phyloP scores from a whole-genome alignment of 2,888 invertebrate genomes.

The Camptogramma bilineatum region DNA sequence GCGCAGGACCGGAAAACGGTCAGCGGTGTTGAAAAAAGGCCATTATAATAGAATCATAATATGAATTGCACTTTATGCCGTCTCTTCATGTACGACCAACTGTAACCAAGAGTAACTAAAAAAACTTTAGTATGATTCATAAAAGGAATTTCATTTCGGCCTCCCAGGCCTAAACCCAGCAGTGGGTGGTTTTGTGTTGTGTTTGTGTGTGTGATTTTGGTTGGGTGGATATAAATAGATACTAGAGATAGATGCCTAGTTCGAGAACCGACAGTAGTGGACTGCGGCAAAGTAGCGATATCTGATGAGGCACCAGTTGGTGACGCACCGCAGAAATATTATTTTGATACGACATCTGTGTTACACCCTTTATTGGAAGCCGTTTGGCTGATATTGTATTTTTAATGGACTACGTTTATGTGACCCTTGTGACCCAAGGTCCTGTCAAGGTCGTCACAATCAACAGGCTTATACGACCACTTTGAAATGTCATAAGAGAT shows the following conservation, averaged over 20 bases:
- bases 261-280: constrained; percentile 5
- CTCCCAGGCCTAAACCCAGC: too few species aligned
- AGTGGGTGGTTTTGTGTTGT: too few species aligned
- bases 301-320: constrained; percentile 39
- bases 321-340: constrained; percentile 51
- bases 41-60: too few species aligned
- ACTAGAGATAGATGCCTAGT: neutral
- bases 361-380: constrained; percentile 34
- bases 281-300: constrained; percentile 18
- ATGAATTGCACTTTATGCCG: too few species aligned
- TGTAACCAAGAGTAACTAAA: too few species aligned
- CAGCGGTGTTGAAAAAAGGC: too few species aligned
- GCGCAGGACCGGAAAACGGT: too few species aligned
- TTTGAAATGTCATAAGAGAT: neutral
- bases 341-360: constrained; percentile 42
- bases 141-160: too few species aligned
- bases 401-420: constrained; percentile 28
- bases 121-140: too few species aligned
- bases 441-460: neutral
- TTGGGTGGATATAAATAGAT: neutral
- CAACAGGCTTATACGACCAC: neutral
- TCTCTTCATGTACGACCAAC: too few species aligned
- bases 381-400: constrained; percentile 34
- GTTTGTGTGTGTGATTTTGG: too few species aligned
- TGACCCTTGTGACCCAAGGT: constrained; percentile 4